These are phyloP conservation scores for Druon quercuslanigerum DNA, from an alignment of 1,140 invertebrate genomes.

Conservation along the genomic window DNA sequence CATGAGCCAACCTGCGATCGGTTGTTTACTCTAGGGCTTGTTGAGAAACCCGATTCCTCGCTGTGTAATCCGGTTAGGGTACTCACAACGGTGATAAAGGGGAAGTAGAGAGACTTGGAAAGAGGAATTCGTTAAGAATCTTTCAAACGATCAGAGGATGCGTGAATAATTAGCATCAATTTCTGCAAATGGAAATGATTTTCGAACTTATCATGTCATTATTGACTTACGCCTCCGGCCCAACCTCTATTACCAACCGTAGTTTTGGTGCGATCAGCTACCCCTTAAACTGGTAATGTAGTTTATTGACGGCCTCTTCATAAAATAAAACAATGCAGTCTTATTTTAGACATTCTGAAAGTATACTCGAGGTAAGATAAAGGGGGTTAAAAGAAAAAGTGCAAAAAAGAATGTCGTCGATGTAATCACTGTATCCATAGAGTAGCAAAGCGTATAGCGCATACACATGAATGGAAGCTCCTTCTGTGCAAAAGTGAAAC, in stretches of 20 bases:
- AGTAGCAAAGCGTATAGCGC: conserved; percentile 4
- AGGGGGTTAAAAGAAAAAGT: not conserved
- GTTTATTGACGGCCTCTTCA: not conserved
- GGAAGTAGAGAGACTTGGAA: not conserved
- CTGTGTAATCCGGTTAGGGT: conserved; percentile 47
- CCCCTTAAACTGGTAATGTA: too few species aligned
- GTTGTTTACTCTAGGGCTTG: conserved; percentile 62
- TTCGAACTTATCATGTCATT: too few species aligned
- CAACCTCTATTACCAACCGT: not conserved
- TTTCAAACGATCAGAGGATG: not conserved
- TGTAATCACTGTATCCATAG: conserved; percentile 8
- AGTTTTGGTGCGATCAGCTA: too few species aligned
- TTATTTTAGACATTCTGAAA: not conserved
- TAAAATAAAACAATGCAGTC: not conserved
- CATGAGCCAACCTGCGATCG: conserved; percentile 46
- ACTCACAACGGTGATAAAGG: conserved; percentile 3
- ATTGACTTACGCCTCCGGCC: too few species aligned
- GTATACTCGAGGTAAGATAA: not conserved
- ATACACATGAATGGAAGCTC: not conserved
- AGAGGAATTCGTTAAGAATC: conserved; percentile 6
- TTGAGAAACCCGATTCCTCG: conserved; percentile 54
- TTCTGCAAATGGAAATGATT: too few species aligned
- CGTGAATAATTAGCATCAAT: conserved; percentile 23
- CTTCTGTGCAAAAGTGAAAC: conserved; percentile 1
- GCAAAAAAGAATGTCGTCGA: not conserved